phyloP scores from a whole-genome alignment of 2,113 vertebrate species.

The Leucoraja erinaceus region DNA sequence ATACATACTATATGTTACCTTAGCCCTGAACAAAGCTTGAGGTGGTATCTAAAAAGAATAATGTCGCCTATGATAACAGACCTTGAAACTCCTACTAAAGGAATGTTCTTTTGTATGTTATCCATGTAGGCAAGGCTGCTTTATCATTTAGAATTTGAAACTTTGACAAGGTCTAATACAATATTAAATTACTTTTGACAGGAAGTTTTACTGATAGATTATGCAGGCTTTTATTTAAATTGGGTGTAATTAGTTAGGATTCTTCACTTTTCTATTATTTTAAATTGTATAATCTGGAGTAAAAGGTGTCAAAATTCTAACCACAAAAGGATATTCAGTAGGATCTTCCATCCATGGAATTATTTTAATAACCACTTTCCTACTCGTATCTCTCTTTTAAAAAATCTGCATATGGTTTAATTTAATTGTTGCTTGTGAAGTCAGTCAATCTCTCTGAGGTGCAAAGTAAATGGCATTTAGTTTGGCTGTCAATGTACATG shows the following conservation, averaged over 20 bases:
- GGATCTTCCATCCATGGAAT: not conserved
- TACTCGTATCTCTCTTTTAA: too few species aligned
- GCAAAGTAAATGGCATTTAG: too few species aligned
- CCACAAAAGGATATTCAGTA: not conserved
- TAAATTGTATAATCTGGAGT: not conserved
- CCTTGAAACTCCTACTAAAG: slow-evolving; percentile 8
- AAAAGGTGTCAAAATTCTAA: not conserved
- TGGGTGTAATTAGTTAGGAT: not conserved
- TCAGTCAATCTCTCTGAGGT: too few species aligned
- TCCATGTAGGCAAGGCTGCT: slow-evolving; percentile 79
- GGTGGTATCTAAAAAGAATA: slow-evolving; percentile 4
- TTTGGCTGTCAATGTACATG: too few species aligned
- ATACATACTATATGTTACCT: not conserved
- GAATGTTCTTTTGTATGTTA: slow-evolving; percentile 54
- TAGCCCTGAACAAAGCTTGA: not conserved
- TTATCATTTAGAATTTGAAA: slow-evolving; percentile 95
- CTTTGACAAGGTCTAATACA: slow-evolving; percentile 97
- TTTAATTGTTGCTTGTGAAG: too few species aligned
- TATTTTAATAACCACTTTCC: not conserved
- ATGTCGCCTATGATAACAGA: not conserved
- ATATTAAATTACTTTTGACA: slow-evolving; percentile 91
- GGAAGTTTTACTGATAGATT: slow-evolving; percentile 89
- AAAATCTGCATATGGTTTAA: too few species aligned
- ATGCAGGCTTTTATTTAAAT: slow-evolving; percentile 71
- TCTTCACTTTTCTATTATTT: not conserved